Percentiles rank a stretch among this genome's conserved stretches.
These are phyloP conservation scores for Zaprionus africanus DNA, from an alignment of 1,140 invertebrate genomes.

Conservation along the genomic window DNA sequence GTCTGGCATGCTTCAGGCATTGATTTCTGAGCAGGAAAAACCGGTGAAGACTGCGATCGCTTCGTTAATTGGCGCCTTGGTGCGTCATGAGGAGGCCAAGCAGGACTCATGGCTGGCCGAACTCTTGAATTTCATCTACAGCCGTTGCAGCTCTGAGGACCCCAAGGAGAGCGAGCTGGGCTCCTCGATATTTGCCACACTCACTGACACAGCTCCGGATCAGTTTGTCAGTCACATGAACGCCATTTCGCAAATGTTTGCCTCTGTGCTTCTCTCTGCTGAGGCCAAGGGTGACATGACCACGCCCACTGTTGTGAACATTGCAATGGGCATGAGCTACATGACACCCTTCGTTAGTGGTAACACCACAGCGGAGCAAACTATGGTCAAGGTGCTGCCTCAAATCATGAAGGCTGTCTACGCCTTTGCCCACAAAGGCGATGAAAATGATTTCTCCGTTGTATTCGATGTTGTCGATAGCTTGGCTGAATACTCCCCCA, in stretches of 20 bases:
- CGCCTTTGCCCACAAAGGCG: slow-evolving; percentile 85
- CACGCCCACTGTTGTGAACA: slow-evolving; percentile 68
- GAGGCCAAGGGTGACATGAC: slow-evolving; percentile 65
- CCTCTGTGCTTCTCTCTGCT: slow-evolving; percentile 51
- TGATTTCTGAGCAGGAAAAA: slow-evolving; percentile 87
- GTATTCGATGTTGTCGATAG: slow-evolving; percentile 90
- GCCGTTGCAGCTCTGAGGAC: slow-evolving; percentile 62
- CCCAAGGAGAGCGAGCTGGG: slow-evolving; percentile 76
- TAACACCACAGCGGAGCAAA: slow-evolving; percentile 79
- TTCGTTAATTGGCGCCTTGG: slow-evolving; percentile 88
- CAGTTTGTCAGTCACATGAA: slow-evolving; percentile 79
- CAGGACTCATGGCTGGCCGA: slow-evolving; percentile 88
- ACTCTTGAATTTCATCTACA: slow-evolving; percentile 88
- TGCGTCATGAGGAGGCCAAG: slow-evolving; percentile 89
- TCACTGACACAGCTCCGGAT: slow-evolving; percentile 77
- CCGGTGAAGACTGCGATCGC: slow-evolving; percentile 88
- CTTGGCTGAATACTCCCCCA: slow-evolving; percentile 88
- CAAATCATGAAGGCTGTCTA: slow-evolving; percentile 87
- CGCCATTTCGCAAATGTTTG: slow-evolving; percentile 71
- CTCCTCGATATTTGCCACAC: slow-evolving; percentile 72
- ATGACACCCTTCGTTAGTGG: slow-evolving; percentile 75
- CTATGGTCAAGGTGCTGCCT: slow-evolving; percentile 88
- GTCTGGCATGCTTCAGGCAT: slow-evolving; percentile 86
- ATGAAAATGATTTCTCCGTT: slow-evolving; percentile 87
- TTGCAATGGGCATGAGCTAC: slow-evolving; percentile 66